phyloP scores from a whole-genome alignment of 37 sponge, comb jelly and placozoan species.

The Eunapius fragilis region DNA sequence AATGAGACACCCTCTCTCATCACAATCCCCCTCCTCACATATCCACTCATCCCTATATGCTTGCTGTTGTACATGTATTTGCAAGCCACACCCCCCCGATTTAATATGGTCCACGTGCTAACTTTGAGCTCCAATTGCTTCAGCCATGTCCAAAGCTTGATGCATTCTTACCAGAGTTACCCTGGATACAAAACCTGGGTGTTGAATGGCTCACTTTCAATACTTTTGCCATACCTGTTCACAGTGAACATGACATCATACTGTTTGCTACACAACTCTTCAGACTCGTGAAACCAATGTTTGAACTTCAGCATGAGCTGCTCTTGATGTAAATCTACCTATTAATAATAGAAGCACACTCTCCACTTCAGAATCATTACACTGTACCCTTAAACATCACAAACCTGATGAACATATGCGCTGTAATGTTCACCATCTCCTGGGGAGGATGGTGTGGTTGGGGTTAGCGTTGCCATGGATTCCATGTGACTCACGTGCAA shows the following conservation, averaged over 20 bases:
- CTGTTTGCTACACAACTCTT: neutral
- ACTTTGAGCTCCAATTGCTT: neutral
- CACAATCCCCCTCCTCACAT: neutral
- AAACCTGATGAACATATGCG: neutral
- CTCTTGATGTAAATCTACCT: neutral
- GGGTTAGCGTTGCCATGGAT: slow-evolving; percentile 1
- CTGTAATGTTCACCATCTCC: slow-evolving; percentile 1
- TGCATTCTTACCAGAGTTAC: neutral
- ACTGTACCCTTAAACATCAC: neutral
- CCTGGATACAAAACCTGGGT: neutral
- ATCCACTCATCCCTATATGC: neutral
- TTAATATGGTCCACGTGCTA: too few relatives aligned
- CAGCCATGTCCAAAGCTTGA: neutral
- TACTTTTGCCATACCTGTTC: neutral
- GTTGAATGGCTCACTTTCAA: neutral
- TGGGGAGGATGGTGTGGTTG: neutral
- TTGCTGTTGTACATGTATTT: too few relatives aligned
- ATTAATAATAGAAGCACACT: neutral
- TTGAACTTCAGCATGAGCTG: neutral
- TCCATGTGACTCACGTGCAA: neutral
- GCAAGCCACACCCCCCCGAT: too few relatives aligned
- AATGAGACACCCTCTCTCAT: too few relatives aligned
- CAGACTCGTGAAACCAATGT: neutral
- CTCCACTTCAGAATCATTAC: neutral
- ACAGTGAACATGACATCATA: neutral